Percentiles rank a stretch among this genome's conserved stretches.
Conservation (phyloP, 2,888 invertebrate species). For the Sericinus montela region DNA sequence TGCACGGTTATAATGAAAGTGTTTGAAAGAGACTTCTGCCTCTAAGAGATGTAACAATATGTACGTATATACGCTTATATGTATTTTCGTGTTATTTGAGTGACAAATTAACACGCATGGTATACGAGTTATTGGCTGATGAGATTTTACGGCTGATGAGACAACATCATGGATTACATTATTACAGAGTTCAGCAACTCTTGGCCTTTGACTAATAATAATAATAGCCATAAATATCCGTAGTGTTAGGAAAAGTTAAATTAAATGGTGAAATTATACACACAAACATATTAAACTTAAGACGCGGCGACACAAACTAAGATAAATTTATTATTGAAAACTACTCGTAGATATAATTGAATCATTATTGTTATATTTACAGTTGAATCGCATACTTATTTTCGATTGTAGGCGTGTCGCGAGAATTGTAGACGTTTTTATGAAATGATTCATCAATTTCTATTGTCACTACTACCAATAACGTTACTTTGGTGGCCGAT, state of each 20-base stretch:
- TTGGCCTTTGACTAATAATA: conserved; percentile 24
- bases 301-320: conserved; percentile 7
- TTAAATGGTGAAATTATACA: conserved; percentile 7
- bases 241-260: conserved; percentile 20
- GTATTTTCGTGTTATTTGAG: not conserved
- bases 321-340: conserved; percentile 19
- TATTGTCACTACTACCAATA: conserved; percentile 21
- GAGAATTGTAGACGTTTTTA: conserved; percentile 26
- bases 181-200: conserved; percentile 17
- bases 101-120: conserved; percentile 15
- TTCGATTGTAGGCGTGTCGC: conserved; percentile 38
- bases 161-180: conserved; percentile 13
- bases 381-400: conserved; percentile 54
- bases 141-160: conserved; percentile 7
- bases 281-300: conserved; percentile 15
- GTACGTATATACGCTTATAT: not conserved
- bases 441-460: conserved; percentile 25
- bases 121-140: conserved; percentile 9
- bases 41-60: too few species aligned
- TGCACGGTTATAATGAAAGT: too few species aligned
- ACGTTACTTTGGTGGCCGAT: conserved; percentile 13
- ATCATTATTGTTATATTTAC: conserved; percentile 47
- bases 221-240: conserved; percentile 23
- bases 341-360: conserved; percentile 35
- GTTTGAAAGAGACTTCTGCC: too few species aligned